Conservation (phyloP, 2,888 invertebrate genomes). For the Biston stratarius region DNA sequence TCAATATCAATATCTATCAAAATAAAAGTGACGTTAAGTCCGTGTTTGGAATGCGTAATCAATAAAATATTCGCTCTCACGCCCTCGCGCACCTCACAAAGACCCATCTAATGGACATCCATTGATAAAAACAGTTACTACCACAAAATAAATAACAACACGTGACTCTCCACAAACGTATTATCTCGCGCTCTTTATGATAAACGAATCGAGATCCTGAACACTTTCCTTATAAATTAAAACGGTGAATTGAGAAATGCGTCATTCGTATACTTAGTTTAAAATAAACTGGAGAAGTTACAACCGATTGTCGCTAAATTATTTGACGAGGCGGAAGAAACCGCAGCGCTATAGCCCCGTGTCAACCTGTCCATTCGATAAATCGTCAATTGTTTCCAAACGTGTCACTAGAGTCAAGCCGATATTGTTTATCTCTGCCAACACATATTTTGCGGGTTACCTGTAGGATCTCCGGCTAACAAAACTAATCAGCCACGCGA, state of each 20-base stretch:
- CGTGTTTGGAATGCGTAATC: conserved; percentile 54
- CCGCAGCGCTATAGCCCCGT: conserved; percentile 66
- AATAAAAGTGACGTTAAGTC: conserved; percentile 47
- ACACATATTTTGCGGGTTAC: conserved; percentile 57
- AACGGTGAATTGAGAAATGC: conserved; percentile 23
- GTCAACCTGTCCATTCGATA: conserved; percentile 72
- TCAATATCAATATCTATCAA: conserved; percentile 43
- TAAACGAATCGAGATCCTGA: conserved; percentile 47
- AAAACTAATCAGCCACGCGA: conserved; percentile 42
- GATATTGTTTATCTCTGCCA: conserved; percentile 64
- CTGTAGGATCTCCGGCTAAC: conserved; percentile 11
- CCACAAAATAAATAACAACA: conserved; percentile 67
- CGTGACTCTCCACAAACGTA: conserved; percentile 51
- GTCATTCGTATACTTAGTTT: conserved; percentile 9
- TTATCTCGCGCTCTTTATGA: conserved; percentile 61
- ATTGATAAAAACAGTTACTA: conserved; percentile 73
- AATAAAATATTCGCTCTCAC: conserved; percentile 61
- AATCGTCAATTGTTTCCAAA: conserved; percentile 67
- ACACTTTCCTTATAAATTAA: conserved; percentile 37
- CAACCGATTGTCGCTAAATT: conserved; percentile 59
- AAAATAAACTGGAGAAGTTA: conserved; percentile 18
- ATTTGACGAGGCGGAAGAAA: conserved; percentile 65
- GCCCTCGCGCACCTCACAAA: conserved; percentile 60
- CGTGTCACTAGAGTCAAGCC: conserved; percentile 69
- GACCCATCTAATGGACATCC: conserved; percentile 60